Evolutionary conservation across 2,113 vertebrate genomes (phyloP).

Genomic region (Antechinus stuartii): DNA sequence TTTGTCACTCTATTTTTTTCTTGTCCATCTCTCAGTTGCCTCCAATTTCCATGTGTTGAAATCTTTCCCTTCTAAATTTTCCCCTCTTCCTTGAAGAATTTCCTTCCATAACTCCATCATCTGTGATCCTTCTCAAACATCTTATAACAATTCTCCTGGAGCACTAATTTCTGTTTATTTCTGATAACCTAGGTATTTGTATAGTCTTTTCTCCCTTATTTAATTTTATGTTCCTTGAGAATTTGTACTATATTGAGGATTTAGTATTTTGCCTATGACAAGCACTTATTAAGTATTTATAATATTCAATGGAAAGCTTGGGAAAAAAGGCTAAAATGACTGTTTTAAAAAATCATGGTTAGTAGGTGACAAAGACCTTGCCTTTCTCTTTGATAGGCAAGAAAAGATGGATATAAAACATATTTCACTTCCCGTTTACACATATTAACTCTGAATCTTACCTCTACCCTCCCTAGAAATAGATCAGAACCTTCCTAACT

Average conservation of each 20-base stretch:
- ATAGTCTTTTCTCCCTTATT: neutral
- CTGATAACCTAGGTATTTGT: neutral
- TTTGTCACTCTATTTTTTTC: neutral
- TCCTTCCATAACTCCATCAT: neutral
- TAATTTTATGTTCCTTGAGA: neutral
- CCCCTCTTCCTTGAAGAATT: neutral
- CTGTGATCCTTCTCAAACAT: neutral
- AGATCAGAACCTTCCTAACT: neutral
- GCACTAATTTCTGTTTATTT: neutral
- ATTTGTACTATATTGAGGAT: neutral
- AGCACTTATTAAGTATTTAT: neutral
- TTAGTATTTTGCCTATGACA: neutral
- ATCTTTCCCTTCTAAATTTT: neutral
- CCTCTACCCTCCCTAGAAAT: neutral
- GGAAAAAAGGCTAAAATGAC: neutral
- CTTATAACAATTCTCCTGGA: neutral
- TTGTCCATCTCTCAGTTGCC: neutral
- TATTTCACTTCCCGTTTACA: neutral
- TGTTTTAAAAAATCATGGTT: neutral
- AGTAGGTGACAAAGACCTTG: neutral
- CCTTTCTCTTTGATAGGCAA: neutral
- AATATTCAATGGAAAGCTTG: neutral
- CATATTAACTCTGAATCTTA: rapidly evolving
- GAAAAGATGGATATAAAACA: neutral
- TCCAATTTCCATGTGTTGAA: neutral